Base-by-base conservation (phyloP, 2,888 invertebrate genomes). In the Synergus itoensis region DNA sequence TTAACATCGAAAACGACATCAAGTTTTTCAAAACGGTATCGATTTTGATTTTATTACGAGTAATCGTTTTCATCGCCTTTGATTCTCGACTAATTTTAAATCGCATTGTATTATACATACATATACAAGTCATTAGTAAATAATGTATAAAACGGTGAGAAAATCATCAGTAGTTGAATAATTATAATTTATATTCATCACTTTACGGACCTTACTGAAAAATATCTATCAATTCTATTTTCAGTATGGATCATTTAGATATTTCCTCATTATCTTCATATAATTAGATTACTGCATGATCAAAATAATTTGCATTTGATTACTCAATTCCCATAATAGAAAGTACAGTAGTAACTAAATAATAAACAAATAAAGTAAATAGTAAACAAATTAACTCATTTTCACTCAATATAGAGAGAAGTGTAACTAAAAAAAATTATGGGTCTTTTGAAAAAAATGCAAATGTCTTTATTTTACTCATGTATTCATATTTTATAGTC, bases 81-180 rank as follows among this genome's bases (percentile, higher is more conserved):
- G 18, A 60, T 21, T 60, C 60, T 12, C n/a, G 60, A 2, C 53
- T 73, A 48, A 28, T 73, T 53, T 73, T 36, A 73, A n/a, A 21
- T 48, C 14, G 8, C 48, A 73, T 73, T 73, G 73, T 73, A 73
- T 73, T 40, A 73, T 73, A 73, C 48, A 73, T 73, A 48, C 48
- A 73, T 73, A 48, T 73, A 36, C 73, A 73, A 73, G 73, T 73
- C 73, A 73, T 73, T 73, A 73, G 73, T 48, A 73, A 28, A 48
- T 73, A 73, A 73, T 73, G 53, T 73, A 53, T 28, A 28, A 28
- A 28, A 28, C 28, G 28, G 0, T 73, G 36, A 73, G 36, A 53
- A 73, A 36, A 36, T 48, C 48, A 9, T 43, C 21, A 12, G n/a
- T n/a, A 60, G n/a, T 21, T 60, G 45, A 45, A 45, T 45, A 45